Evolutionary conservation across 1,140 invertebrate species (phyloP).

Genomic region (Atta colombica): DNA sequence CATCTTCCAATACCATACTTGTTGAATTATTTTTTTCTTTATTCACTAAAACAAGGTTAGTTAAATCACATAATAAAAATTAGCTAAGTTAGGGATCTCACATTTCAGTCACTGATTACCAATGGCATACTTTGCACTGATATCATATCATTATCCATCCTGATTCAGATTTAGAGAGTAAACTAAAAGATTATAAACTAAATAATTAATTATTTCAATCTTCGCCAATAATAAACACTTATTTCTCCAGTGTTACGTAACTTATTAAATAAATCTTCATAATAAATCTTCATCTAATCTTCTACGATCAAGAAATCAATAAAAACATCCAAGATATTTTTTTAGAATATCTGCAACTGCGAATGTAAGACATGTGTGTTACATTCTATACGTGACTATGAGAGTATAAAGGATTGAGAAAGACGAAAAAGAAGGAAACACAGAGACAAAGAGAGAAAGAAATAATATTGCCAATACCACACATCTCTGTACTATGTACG

Average conservation of each 20-base stretch:
- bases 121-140: too few species aligned
- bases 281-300: not conserved
- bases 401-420: not conserved
- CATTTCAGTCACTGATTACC: too few species aligned
- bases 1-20: too few species aligned
- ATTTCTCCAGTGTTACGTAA: not conserved
- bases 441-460: not conserved
- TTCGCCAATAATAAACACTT: not conserved
- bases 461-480: slow-evolving; percentile 17
- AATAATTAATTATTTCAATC: not conserved
- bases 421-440: not conserved
- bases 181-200: not conserved
- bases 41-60: too few species aligned
- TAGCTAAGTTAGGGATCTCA: too few species aligned
- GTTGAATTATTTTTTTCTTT: too few species aligned
- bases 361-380: not conserved
- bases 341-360: not conserved
- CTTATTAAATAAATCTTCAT: not conserved
- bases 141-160: too few species aligned
- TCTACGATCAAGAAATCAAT: not conserved
- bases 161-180: too few species aligned
- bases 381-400: not conserved
- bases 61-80: too few species aligned
- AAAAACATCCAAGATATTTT: not conserved
- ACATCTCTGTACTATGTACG: not conserved